A percentile compares a stretch with the other conserved stretches of the same genome.
phyloP scores from a whole-genome alignment of 2,797 vertebrate species.

The Catostomus latipinnis region DNA sequence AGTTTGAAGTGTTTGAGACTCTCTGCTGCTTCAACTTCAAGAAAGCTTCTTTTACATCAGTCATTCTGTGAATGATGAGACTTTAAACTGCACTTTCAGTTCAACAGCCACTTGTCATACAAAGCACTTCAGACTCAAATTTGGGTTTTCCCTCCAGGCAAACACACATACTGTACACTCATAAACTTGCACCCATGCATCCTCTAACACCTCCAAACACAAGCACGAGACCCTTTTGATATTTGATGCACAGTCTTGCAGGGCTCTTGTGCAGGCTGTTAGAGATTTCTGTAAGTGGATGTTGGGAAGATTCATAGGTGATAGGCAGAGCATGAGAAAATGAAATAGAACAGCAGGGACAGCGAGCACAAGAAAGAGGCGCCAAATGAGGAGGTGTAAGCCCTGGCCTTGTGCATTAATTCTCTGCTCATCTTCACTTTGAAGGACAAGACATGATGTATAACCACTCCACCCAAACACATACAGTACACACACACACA shows the following conservation, averaged over 20 bases:
- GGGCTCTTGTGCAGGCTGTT: not conserved
- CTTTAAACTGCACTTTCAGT: constrained; percentile 36
- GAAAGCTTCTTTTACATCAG: not conserved
- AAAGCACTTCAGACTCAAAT: constrained; percentile 23
- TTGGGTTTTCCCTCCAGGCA: not conserved
- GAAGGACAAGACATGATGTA: constrained; percentile 4
- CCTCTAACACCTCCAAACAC: too few species aligned
- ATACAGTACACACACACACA: too few species aligned
- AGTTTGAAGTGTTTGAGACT: constrained; percentile 5
- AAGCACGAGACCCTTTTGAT: not conserved
- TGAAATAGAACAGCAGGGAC: not conserved
- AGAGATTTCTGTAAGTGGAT: constrained; percentile 7
- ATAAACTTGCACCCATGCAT: not conserved
- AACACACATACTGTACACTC: not conserved
- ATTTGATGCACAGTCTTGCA: constrained; percentile 11
- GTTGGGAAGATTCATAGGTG: constrained; percentile 6
- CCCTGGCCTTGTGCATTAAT: constrained; percentile 35
- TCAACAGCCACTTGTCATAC: constrained; percentile 48
- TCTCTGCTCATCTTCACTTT: constrained; percentile 34
- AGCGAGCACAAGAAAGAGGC: not conserved
- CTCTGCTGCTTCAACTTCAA: not conserved
- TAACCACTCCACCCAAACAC: too few species aligned
- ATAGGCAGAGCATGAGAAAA: not conserved
- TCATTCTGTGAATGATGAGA: not conserved
- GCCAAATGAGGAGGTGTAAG: constrained; percentile 39